Base-by-base conservation (phyloP, 2,888 invertebrate species). In the Operophtera brumata region DNA sequence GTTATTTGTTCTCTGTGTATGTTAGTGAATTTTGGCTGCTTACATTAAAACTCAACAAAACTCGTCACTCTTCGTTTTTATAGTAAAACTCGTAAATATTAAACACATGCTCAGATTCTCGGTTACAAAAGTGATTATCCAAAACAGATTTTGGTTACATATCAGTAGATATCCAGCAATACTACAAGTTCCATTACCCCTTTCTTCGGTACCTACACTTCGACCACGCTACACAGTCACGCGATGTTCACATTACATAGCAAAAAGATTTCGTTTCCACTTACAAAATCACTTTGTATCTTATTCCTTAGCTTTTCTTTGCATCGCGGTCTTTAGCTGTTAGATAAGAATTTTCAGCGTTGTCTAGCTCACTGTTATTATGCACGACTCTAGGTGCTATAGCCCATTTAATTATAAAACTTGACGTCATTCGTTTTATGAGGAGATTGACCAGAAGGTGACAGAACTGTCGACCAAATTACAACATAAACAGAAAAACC, bases 281-380 rank as follows among this genome's bases (percentile, higher is more conserved):
- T 87, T 80, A 84, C 78, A 76, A 84, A 86, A 87, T 87, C 85
- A 86, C 82, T 86, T 85, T 82, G 82, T 84, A 80, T 84, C 80
- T 75, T 70, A 70, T 71, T 74, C 73, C 73, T 73, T 78, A 72
- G 59, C 54, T 61, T 64, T 57, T 44, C 47, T 53, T 61, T 57
- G 53, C 52, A 60, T 49, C 58, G 56, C 48, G 54, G 49, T 56
- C 46, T 52, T 55, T 42, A n/a, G n/a, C n/a, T 37, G 41, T 47
- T 42, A 50, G 59, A 50, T 62, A 54, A 62, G 54, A 34, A 43
- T 51, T 57, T 56, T 45, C 41, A 52, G 39, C 54, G 50, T 32
- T 48, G 52, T 42, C 43, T 39, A 47, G 54, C 26, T 54, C 50
- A 59, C 32, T 57, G 59, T 59, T 59, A 52, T 57, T 52, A 53